Base-by-base conservation (phyloP, 2,888 invertebrate genomes). In the Beris morrisii region DNA sequence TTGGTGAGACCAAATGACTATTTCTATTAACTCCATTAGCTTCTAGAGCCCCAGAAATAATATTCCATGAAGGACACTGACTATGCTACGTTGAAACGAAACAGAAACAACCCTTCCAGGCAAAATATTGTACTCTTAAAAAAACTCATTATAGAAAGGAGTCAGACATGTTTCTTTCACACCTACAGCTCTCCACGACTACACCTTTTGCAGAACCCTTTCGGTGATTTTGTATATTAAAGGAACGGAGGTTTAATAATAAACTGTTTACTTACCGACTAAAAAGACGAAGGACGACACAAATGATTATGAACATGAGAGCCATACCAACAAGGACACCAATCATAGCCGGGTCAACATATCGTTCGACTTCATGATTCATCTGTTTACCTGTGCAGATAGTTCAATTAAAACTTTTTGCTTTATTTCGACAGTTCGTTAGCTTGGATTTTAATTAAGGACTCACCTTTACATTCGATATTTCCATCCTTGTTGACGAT, bases 291-390 rank as follows among this genome's bases (percentile, higher is more conserved):
- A 95, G 86, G 57, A 95, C 95, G 73, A 95, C 91, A 82, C 95
- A 95, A 76, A 95, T 92, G 80, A 94, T 93, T 81, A 95, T 86
- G 81, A 95, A 95, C 95, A 95, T 95, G 73, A 95, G 86, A 70
- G 90, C 92, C 91, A 95, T 93, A 66, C 89, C 94, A 70, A 92
- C 92, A 73, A 95, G 85, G 63, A 94, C 90, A 64, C 91, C 90
- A 78, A 94, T 93, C 94, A 93, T 94, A 57, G 93, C 91, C 53
- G 93, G 93, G 81, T 94, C 93, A 71, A 93, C 79, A 73, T 91
- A 90, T 70, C 84, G 86, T 66, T 86, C 85, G 15, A 52, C 50
- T 31, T 61, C 61, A 15, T 50, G 61, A 50, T 52, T 61, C 52
- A 61, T 61, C 61, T 61, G 61, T 61, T 61, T 61, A 61, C 61